Conservation (phyloP, 2,797 vertebrate genomes). For the Notoglanidium macrostoma region DNA sequence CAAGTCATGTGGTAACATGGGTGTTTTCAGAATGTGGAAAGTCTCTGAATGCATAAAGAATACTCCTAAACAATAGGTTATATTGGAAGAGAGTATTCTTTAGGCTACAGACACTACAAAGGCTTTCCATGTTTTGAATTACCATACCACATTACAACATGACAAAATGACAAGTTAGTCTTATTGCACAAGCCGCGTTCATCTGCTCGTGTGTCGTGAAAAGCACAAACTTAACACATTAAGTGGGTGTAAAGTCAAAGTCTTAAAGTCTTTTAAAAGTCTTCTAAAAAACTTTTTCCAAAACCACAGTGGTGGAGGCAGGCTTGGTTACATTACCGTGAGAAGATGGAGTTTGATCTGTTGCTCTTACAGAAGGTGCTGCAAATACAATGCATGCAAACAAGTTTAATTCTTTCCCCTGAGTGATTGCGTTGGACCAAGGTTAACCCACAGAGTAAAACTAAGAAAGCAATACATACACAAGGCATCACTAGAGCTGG, state of each 20-base stretch:
- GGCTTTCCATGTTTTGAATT: neutral
- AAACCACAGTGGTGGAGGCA: no score
- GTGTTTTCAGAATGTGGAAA: neutral
- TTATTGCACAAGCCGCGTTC: neutral
- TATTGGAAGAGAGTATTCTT: neutral
- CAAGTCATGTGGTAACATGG: neutral
- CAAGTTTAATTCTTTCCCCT: no score
- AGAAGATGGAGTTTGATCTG: no score
- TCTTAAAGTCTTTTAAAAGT: no score
- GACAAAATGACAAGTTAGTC: neutral
- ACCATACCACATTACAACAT: neutral
- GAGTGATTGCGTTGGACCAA: neutral
- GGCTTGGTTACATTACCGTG: no score
- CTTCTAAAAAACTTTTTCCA: no score
- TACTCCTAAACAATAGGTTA: neutral
- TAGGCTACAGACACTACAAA: neutral
- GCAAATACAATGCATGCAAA: neutral
- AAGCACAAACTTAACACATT: neutral
- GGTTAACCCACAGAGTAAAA: neutral
- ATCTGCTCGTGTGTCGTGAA: neutral
- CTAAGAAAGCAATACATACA: neutral
- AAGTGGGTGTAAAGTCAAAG: neutral
- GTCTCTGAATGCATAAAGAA: neutral
- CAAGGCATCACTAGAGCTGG: neutral
- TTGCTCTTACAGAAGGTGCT: neutral